Evolutionary conservation across 30 jellyfish, hydroid and myxozoan species (phyloP).

Genomic region (Mastigias papua): DNA sequence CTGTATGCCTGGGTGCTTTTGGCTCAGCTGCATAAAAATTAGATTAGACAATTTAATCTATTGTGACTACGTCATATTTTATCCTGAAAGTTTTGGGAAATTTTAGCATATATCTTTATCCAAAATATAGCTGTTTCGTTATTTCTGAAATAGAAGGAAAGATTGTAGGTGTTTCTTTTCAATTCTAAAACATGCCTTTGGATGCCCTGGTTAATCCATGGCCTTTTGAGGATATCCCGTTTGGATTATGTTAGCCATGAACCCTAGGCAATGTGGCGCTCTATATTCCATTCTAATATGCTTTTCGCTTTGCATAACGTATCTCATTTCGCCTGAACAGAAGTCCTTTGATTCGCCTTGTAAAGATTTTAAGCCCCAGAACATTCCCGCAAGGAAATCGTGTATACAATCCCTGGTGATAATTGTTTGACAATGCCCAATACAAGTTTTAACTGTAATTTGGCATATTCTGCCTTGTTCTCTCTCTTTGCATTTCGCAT

Average conservation of each 20-base stretch:
- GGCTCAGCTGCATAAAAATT: not conserved
- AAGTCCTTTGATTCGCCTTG: conserved; percentile 13
- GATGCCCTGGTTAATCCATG: conserved; percentile 2
- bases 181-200: not conserved
- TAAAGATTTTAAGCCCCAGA: not conserved
- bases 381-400: not conserved
- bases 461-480: no score
- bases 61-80: no score
- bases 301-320: conserved; percentile 6
- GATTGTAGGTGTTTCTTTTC: not conserved
- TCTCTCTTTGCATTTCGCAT: not conserved
- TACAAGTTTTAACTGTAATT: no score
- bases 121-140: not conserved
- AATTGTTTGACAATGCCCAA: not conserved
- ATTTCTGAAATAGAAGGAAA: not conserved
- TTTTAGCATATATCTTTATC: not conserved
- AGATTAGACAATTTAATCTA: not conserved
- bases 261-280: conserved; percentile 21
- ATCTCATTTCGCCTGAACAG: conserved; percentile 7
- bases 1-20: no score
- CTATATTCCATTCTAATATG: not conserved
- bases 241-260: conserved; percentile 27
- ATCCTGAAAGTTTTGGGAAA: not conserved
- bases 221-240: conserved; percentile 41
- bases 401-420: not conserved